These are phyloP conservation scores for Oncorhynchus clarkii DNA, from an alignment of 2,113 vertebrate genomes.

Conservation along the genomic window DNA sequence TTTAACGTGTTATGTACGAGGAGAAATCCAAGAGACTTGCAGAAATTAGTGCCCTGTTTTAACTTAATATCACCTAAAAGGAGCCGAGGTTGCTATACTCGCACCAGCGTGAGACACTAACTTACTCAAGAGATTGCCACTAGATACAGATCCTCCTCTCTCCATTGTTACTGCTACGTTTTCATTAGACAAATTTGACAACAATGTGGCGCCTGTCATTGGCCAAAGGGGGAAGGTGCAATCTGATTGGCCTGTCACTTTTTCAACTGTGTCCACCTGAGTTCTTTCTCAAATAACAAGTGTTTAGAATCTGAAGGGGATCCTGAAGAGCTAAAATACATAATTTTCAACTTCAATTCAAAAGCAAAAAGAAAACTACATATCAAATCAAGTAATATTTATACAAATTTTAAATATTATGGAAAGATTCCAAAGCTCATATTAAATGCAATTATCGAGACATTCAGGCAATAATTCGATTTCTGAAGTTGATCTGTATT, in stretches of 20 bases:
- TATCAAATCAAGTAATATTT: background rate
- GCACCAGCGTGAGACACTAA: conserved; percentile 77
- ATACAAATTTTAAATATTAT: background rate
- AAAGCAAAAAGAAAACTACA: conserved; percentile 14
- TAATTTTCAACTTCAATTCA: conserved; percentile 40
- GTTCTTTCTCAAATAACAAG: conserved; percentile 78
- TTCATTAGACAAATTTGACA: conserved; percentile 98
- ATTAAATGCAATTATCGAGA: background rate
- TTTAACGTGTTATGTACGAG: background rate
- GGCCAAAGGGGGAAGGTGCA: conserved; percentile 82
- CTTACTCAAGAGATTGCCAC: conserved; percentile 77
- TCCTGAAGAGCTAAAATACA: conserved; percentile 73
- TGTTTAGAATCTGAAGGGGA: conserved; percentile 72
- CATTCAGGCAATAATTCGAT: background rate
- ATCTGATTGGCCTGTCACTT: conserved; percentile 86
- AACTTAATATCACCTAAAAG: conserved; percentile 40
- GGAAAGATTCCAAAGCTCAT: background rate
- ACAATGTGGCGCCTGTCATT: conserved; percentile 98
- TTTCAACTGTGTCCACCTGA: conserved; percentile 84
- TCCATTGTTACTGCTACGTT: conserved; percentile 93
- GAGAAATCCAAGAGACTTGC: conserved; percentile 1
- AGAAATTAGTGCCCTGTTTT: conserved; percentile 25
- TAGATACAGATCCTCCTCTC: conserved; percentile 75
- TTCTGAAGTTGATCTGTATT: background rate
- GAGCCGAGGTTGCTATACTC: conserved; percentile 63